A percentile compares a stretch with the other conserved stretches of the same genome.
Evolutionary conservation across 2,888 invertebrate genomes (phyloP).

Genomic region (Chloromyia formosa): DNA sequence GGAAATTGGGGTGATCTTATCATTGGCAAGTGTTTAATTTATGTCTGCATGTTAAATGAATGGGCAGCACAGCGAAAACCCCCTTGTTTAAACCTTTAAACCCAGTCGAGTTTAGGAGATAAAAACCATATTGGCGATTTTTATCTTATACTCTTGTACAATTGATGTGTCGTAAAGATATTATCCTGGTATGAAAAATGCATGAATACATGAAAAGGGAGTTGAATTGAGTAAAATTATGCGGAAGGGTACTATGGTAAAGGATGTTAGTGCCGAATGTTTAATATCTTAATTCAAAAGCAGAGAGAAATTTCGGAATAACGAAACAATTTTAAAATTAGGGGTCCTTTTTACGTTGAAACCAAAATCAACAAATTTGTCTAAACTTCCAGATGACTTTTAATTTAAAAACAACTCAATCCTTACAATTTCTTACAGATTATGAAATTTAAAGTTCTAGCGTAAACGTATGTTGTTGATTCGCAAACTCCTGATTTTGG

Average conservation of each 20-base stretch:
- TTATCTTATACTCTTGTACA: not conserved
- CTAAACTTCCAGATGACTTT: too few species aligned
- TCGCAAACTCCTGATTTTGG: too few species aligned
- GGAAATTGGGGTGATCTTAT: slow-evolving; percentile 39
- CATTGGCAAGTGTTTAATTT: slow-evolving; percentile 40
- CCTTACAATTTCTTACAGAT: too few species aligned
- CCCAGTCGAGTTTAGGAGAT: not conserved
- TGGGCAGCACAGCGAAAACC: not conserved
- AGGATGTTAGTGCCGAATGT: too few species aligned
- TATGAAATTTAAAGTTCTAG: too few species aligned
- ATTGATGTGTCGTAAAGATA: slow-evolving; percentile 6
- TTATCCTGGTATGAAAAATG: not conserved
- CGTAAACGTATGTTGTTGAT: too few species aligned
- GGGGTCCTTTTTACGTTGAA: too few species aligned
- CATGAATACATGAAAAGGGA: not conserved
- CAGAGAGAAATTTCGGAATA: too few species aligned
- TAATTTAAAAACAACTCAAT: too few species aligned
- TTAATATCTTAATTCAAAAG: too few species aligned
- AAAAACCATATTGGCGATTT: slow-evolving; percentile 6
- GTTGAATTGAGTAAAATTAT: not conserved
- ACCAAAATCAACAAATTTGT: too few species aligned
- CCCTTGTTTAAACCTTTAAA: not conserved
- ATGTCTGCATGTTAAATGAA: slow-evolving; percentile 14
- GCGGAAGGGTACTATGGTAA: not conserved
- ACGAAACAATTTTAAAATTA: too few species aligned